phyloP scores from a whole-genome alignment of 2,888 invertebrate species.

The Muschampia plurimacula region DNA sequence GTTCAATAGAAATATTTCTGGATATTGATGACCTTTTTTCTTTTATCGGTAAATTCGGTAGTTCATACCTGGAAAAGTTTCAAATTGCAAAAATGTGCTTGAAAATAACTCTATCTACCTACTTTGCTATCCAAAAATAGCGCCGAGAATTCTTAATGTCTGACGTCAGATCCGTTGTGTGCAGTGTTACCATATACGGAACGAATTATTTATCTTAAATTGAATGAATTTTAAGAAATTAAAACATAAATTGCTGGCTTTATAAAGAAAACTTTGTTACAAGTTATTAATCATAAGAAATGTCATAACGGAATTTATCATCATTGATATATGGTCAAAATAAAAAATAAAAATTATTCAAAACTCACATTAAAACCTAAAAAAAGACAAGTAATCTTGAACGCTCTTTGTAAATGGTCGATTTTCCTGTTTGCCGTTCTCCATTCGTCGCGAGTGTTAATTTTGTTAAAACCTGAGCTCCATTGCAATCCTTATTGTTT shows the following conservation, averaged over 20 bases:
- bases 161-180: slow-evolving; percentile 69
- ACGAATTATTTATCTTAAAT: slow-evolving; percentile 32
- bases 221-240: slow-evolving; percentile 29
- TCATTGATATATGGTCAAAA: background rate
- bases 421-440: slow-evolving; percentile 84
- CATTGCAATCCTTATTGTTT: slow-evolving; percentile 74
- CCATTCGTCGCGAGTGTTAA: slow-evolving; percentile 78
- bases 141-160: slow-evolving; percentile 60
- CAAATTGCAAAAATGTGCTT: slow-evolving; percentile 81
- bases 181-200: slow-evolving; percentile 57
- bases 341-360: slow-evolving; percentile 15
- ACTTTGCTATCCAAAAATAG: slow-evolving; percentile 81
- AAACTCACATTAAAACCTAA: slow-evolving; percentile 19
- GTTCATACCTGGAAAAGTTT: slow-evolving; percentile 70
- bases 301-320: background rate
- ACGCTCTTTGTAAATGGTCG: slow-evolving; percentile 79
- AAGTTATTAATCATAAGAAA: background rate
- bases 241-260: slow-evolving; percentile 42
- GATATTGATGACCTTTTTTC: background rate
- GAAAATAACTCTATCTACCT: slow-evolving; percentile 75
- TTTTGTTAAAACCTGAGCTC: slow-evolving; percentile 73
- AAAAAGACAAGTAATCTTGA: slow-evolving; percentile 53
- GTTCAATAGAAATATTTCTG: background rate
- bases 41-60: slow-evolving; percentile 37
- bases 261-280: slow-evolving; percentile 34